A percentile compares a stretch with the other conserved stretches of the same genome.
phyloP scores from a whole-genome alignment of 1,140 invertebrate genomes.

The Drosophila sp. region DNA sequence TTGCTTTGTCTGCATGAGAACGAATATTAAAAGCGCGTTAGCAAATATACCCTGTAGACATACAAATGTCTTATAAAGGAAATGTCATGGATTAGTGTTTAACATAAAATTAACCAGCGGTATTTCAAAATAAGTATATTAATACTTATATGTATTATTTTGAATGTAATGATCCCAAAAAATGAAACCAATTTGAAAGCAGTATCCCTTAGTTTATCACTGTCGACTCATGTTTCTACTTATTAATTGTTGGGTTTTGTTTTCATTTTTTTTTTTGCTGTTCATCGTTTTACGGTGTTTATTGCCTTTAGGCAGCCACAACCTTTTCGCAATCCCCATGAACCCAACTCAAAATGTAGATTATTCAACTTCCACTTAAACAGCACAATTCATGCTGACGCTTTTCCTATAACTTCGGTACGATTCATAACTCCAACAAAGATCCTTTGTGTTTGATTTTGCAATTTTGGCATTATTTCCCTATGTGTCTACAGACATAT shows the following conservation, averaged over 20 bases:
- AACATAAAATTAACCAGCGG: neutral
- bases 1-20: constrained; percentile 11
- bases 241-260: neutral
- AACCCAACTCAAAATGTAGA: neutral
- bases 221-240: neutral
- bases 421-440: too few species aligned
- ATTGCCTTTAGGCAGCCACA: neutral
- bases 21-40: neutral
- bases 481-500: too few species aligned
- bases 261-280: constrained; percentile 4
- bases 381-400: neutral
- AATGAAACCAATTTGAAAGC: neutral
- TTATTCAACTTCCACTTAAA: neutral
- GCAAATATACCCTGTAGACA: constrained; percentile 11
- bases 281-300: neutral
- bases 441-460: too few species aligned
- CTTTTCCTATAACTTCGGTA: neutral
- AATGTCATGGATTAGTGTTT: neutral
- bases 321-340: neutral
- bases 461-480: too few species aligned
- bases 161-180: too few species aligned
- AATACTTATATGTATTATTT: too few species aligned
- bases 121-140: neutral
- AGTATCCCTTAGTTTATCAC: constrained; percentile 26
- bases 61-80: neutral